Evolutionary conservation across 1,140 invertebrate species (phyloP).

Genomic region (Aphaenogaster floridana): DNA sequence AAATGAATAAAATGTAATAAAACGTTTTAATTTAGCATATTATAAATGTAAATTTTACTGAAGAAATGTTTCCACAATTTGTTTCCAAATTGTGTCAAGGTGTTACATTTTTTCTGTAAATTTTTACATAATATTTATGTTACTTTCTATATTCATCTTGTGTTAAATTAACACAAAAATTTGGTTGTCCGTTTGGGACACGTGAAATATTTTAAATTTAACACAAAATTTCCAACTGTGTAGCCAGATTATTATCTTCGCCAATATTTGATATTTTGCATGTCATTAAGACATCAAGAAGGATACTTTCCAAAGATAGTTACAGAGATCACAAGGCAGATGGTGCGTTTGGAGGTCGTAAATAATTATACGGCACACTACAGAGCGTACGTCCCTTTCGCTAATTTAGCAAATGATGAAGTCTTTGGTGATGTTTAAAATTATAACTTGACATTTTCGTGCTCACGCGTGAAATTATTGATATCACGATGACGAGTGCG

Average conservation of each 20-base stretch:
- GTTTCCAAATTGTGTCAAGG: no score
- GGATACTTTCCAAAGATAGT: background rate
- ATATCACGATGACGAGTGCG: constrained; percentile 15
- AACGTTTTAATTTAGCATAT: no score
- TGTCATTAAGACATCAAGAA: background rate
- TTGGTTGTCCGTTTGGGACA: no score
- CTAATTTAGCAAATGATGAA: constrained; percentile 1
- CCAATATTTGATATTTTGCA: background rate
- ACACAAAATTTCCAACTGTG: no score
- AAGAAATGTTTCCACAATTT: no score
- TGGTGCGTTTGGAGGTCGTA: background rate
- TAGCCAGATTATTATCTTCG: background rate
- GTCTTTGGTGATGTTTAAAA: background rate
- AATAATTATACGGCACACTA: background rate
- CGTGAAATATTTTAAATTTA: no score
- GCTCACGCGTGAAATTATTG: constrained; percentile 1
- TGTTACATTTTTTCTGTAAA: no score
- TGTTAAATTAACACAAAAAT: no score
- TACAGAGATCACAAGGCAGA: background rate
- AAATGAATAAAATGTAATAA: no score
- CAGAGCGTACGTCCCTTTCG: background rate
- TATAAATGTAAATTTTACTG: no score
- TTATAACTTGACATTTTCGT: constrained; percentile 25
- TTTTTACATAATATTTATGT: no score
- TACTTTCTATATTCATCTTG: no score